Evolutionary conservation across 1,140 invertebrate genomes (phyloP), one percentile per base, ranked within the genome.

Genomic region (Monomorium pharaonis): DNA sequence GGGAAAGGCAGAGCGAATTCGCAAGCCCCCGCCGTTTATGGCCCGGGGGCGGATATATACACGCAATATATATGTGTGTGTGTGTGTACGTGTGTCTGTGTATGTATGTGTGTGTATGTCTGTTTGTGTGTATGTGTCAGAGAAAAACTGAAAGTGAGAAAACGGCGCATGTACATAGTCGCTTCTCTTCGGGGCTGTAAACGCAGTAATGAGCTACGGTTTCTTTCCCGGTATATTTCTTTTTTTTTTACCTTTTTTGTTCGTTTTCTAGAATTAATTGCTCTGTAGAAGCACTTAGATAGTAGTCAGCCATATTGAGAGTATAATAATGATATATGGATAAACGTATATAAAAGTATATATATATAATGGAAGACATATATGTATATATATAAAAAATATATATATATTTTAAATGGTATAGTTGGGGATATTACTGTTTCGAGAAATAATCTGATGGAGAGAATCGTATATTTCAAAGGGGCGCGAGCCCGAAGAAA

Each of bases 301-400:
- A 92, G 87, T 94, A 94, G 93, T 93, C 93, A 94, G 92, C 92
- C 92, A 92, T 94, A 94, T 92, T 90, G 89, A 93, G 84, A 92
- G 89, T 92, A 89, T 93, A 93, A 92, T 93, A 94, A 94, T 93
- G 92, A 94, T 91, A 88, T 92, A 90, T 89, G 78, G 65, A 88
- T 92, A 92, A 89, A 92, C 81, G 91, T 90, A 88, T 83, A 89
- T 91, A 90, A 88, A 93, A 85, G 33, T 83, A 90, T 86, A 92
- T 91, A 89, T 91, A 88, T 89, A 93, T 89, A 92, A 91, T 86
- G 84, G 84, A 88, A 88, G 84, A 85, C 81, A 70, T 47, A 47
- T 88, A 87, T 62, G 83, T 88, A 86, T 58, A 56, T 72, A 77
- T 47, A 60, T 21, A 65, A 54, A 84, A 58, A 85, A 77, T 69